These are phyloP conservation scores for Myxocyprinus asiaticus DNA, from an alignment of 2,113 vertebrate species.

Conservation along the genomic window DNA sequence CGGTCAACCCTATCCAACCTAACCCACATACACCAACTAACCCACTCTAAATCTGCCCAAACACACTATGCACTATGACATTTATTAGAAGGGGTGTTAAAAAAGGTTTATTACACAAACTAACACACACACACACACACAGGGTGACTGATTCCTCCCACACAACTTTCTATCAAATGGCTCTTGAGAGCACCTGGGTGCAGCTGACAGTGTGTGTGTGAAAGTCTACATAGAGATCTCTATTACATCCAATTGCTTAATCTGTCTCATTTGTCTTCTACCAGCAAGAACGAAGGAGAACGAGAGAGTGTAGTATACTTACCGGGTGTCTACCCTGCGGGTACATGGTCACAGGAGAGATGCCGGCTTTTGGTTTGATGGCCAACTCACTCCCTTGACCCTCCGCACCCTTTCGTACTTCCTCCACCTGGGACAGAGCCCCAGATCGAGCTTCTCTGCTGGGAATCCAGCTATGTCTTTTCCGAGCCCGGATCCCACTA, in stretches of 20 bases:
- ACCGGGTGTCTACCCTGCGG: slow-evolving; percentile 82
- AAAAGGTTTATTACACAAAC: slow-evolving; percentile 46
- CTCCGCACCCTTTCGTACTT: slow-evolving; percentile 72
- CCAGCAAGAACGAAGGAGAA: slow-evolving; percentile 34
- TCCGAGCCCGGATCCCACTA: slow-evolving; percentile 47
- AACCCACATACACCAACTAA: slow-evolving; percentile 31
- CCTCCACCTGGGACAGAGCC: slow-evolving; percentile 52
- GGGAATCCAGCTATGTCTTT: slow-evolving; percentile 53
- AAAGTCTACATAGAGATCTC: slow-evolving; percentile 54
- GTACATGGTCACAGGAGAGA: slow-evolving; percentile 78
- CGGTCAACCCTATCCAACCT: slow-evolving; percentile 28
- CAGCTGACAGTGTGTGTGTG: slow-evolving; percentile 53
- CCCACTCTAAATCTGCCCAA: neutral
- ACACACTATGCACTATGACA: slow-evolving; percentile 28
- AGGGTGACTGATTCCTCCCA: slow-evolving; percentile 56
- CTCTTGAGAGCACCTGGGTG: slow-evolving; percentile 65
- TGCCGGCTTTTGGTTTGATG: slow-evolving; percentile 65
- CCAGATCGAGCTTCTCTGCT: slow-evolving; percentile 24
- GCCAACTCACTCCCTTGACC: slow-evolving; percentile 72
- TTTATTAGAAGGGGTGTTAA: slow-evolving; percentile 44
- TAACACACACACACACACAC: slow-evolving; percentile 18
- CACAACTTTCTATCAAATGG: slow-evolving; percentile 58
- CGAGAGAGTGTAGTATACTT: slow-evolving; percentile 54
- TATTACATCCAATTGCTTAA: slow-evolving; percentile 39
- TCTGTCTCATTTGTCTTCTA: slow-evolving; percentile 51